These are phyloP conservation scores for Lophochroa leadbeateri DNA, from an alignment of 2,113 vertebrate species.

Conservation along the genomic window DNA sequence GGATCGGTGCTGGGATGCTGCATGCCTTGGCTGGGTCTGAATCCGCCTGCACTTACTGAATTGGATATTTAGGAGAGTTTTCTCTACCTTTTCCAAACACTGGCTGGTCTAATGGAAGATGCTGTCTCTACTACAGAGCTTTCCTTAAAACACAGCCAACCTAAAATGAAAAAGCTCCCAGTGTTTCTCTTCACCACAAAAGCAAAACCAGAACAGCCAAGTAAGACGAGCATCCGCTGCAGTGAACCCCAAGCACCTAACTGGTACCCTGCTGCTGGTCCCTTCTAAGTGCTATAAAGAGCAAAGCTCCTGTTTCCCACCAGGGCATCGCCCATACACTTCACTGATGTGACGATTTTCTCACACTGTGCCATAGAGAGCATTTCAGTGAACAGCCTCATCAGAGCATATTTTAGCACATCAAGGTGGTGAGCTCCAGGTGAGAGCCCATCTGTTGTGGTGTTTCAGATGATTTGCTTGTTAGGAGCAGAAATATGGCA, in stretches of 20 bases:
- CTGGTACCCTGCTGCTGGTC: background rate
- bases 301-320: background rate
- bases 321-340: rapidly evolving
- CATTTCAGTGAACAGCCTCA: background rate
- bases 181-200: background rate
- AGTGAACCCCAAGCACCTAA: background rate
- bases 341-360: background rate
- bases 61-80: background rate
- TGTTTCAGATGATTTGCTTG: background rate
- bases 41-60: background rate
- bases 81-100: background rate
- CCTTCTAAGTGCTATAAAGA: background rate
- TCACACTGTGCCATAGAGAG: rapidly evolving
- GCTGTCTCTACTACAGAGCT: background rate
- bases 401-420: background rate
- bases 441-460: background rate
- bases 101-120: background rate
- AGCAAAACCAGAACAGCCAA: background rate
- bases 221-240: background rate
- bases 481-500: background rate
- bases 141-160: background rate
- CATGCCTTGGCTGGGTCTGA: rapidly evolving
- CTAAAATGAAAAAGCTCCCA: background rate
- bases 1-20: background rate
- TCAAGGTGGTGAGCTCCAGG: background rate